These are phyloP conservation scores for Ericerus pela DNA, from an alignment of 1,140 invertebrate species.

Conservation along the genomic window DNA sequence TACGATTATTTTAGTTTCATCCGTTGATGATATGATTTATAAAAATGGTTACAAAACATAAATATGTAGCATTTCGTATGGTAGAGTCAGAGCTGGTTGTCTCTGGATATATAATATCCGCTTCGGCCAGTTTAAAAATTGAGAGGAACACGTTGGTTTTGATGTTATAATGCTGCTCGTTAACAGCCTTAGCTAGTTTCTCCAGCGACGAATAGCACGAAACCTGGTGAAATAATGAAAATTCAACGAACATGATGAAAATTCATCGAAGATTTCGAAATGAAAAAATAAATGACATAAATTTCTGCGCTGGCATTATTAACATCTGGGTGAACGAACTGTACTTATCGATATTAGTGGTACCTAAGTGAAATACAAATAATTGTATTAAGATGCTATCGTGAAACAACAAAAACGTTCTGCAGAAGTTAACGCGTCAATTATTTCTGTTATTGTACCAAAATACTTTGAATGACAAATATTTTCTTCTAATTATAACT, in stretches of 20 bases:
- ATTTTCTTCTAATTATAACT: no score
- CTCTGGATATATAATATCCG: conserved; percentile 46
- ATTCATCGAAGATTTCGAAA: neutral
- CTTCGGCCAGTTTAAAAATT: conserved; percentile 79
- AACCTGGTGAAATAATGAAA: neutral
- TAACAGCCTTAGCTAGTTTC: neutral
- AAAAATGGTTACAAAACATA: conserved; percentile 5
- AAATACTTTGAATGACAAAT: no score
- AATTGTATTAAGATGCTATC: no score
- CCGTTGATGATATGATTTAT: no score
- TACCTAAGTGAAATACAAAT: no score
- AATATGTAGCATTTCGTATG: neutral
- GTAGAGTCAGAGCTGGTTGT: conserved; percentile 13
- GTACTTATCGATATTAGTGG: no score
- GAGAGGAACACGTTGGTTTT: conserved; percentile 44
- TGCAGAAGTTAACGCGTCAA: no score
- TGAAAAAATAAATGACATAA: neutral
- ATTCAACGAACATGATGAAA: neutral
- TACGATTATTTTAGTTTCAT: neutral
- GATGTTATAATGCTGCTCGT: neutral
- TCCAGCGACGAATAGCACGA: neutral
- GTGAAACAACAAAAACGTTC: no score
- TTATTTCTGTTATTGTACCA: no score
- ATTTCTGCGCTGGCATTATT: no score
- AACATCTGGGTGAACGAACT: no score